Conservation (phyloP, 2,888 invertebrate genomes). For the Agrochola lychnidis region DNA sequence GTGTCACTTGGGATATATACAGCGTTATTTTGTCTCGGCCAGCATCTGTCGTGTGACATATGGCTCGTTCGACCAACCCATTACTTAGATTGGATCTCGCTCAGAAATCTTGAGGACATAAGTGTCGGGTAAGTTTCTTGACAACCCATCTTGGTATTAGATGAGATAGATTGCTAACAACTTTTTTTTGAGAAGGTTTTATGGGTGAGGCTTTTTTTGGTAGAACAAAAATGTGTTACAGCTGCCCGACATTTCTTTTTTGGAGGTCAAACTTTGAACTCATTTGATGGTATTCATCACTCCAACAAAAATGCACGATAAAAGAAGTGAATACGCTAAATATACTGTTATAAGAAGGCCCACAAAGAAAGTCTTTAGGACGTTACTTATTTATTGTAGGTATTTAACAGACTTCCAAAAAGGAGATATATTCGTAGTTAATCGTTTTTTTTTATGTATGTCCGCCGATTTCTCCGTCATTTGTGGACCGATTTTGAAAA, state of each 20-base stretch:
- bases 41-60: conserved; percentile 59
- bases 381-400: background rate
- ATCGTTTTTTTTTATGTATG: no score
- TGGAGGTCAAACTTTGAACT: no score
- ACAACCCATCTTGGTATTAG: conserved; percentile 25
- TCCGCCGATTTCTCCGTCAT: no score
- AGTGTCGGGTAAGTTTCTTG: conserved; percentile 35
- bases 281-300: background rate
- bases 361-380: background rate
- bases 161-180: conserved; percentile 21
- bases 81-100: conserved; percentile 59
- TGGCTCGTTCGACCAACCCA: conserved; percentile 51
- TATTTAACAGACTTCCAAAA: no score
- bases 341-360: background rate
- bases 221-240: background rate
- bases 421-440: no score
- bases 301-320: no score
- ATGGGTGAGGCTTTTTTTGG: background rate
- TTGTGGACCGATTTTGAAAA: no score
- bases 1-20: conserved; percentile 23
- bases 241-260: background rate
- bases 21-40: conserved; percentile 23
- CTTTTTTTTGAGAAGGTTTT: conserved; percentile 7
- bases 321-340: background rate
- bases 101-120: conserved; percentile 46